phyloP scores from a whole-genome alignment of 2,888 invertebrate species.

The Dendrolimus houi region DNA sequence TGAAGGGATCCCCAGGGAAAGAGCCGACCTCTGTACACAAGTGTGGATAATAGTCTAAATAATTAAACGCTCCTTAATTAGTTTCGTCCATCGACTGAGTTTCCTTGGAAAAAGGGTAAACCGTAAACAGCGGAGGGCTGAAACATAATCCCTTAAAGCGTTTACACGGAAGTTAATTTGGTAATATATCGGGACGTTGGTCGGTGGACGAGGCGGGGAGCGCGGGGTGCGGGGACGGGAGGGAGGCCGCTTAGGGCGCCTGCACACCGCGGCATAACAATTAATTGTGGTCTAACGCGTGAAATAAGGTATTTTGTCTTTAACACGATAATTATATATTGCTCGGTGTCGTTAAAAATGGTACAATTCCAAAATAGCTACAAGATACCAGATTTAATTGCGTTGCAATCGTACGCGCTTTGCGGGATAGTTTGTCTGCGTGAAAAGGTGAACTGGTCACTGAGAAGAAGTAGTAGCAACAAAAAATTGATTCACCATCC shows the following conservation, averaged over 20 bases:
- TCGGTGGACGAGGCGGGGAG: neutral
- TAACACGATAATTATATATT: no score
- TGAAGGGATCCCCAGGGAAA: no score
- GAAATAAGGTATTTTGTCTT: no score
- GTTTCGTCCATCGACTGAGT: neutral
- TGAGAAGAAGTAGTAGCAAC: no score
- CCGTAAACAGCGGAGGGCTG: neutral
- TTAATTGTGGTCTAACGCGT: no score
- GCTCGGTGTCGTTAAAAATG: no score
- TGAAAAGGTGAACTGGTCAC: no score
- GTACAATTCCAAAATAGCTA: no score
- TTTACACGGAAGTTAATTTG: neutral
- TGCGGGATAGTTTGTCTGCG: no score
- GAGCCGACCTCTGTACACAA: neutral
- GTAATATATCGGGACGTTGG: neutral
- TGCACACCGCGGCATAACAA: neutral
- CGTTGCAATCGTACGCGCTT: no score
- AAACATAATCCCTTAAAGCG: neutral
- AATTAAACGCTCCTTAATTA: neutral
- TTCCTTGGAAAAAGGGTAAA: neutral
- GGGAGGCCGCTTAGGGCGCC: neutral
- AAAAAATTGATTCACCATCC: no score
- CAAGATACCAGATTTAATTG: no score
- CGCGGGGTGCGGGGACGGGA: neutral
- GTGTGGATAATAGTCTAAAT: neutral